Evolutionary conservation across 2,888 invertebrate species (phyloP).

Genomic region (Altica lythri): DNA sequence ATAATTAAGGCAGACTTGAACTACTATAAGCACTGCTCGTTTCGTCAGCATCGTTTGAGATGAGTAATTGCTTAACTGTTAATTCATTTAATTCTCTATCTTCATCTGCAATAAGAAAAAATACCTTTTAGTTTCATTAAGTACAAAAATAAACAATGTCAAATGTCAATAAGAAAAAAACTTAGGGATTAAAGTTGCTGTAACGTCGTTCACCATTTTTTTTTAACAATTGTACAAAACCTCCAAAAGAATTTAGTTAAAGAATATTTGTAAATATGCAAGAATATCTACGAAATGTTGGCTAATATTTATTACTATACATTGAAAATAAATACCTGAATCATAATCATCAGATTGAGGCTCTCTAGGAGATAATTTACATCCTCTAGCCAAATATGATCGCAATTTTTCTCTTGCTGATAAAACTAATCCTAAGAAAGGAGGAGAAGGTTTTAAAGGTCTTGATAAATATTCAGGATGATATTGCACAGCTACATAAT

Average conservation of each 20-base stretch:
- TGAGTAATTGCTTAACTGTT: slow-evolving; percentile 41
- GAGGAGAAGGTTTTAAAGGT: slow-evolving; percentile 90
- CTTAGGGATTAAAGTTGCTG: too few relatives aligned
- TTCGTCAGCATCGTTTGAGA: slow-evolving; percentile 45
- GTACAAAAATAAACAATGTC: not conserved
- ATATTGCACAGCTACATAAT: slow-evolving; percentile 94
- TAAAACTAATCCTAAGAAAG: slow-evolving; percentile 91
- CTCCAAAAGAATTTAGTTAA: not conserved
- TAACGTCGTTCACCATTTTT: too few relatives aligned
- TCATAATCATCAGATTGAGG: slow-evolving; percentile 71
- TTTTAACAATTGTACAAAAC: too few relatives aligned
- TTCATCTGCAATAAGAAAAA: slow-evolving; percentile 41
- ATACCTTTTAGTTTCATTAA: too few relatives aligned
- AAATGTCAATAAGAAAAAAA: not conserved
- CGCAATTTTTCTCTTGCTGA: slow-evolving; percentile 84
- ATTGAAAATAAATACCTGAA: slow-evolving; percentile 58
- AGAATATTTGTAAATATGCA: not conserved
- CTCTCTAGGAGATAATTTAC: slow-evolving; percentile 74
- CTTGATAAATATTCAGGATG: slow-evolving; percentile 97
- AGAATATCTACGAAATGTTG: too few relatives aligned
- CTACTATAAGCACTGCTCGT: slow-evolving; percentile 52
- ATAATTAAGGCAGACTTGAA: slow-evolving; percentile 42
- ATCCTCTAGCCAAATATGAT: slow-evolving; percentile 72
- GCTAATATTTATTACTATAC: not conserved
- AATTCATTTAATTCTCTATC: slow-evolving; percentile 44